These are phyloP conservation scores for Arge pagana DNA, from an alignment of 2,888 invertebrate genomes.

Conservation along the genomic window DNA sequence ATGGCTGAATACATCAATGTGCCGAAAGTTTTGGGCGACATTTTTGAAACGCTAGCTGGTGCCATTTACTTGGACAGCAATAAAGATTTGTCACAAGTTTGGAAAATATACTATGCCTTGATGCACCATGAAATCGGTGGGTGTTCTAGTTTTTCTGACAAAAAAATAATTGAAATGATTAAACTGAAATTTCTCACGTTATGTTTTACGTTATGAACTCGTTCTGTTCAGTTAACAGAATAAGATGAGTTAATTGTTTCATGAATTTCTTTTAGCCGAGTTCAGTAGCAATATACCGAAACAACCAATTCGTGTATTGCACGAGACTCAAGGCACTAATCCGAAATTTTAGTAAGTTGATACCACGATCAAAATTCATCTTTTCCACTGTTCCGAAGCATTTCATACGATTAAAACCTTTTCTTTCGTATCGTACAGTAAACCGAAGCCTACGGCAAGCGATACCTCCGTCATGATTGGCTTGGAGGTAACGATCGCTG, in stretches of 20 bases:
- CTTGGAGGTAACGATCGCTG: constrained; percentile 66
- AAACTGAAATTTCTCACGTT: too few relatives aligned
- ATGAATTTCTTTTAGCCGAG: constrained; percentile 59
- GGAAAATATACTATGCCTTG: constrained; percentile 80
- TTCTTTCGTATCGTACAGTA: too few relatives aligned
- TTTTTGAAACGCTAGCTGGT: constrained; percentile 90
- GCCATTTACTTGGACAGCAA: constrained; percentile 86
- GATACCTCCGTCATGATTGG: constrained; percentile 66
- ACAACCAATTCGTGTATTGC: constrained; percentile 84
- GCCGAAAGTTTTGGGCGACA: constrained; percentile 89
- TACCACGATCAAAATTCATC: too few relatives aligned
- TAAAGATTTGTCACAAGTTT: constrained; percentile 73
- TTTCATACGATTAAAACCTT: too few relatives aligned
- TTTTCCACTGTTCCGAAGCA: too few relatives aligned
- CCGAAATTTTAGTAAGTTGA: constrained; percentile 73
- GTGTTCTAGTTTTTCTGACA: constrained; percentile 30
- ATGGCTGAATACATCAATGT: constrained; percentile 84
- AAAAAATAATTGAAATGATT: not conserved
- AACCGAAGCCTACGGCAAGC: too few relatives aligned
- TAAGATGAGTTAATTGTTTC: not conserved
- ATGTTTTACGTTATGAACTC: too few relatives aligned
- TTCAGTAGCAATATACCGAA: constrained; percentile 86
- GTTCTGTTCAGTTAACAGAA: not conserved
- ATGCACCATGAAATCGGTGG: constrained; percentile 83
- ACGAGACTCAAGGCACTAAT: constrained; percentile 80